Conservation (phyloP, 2,888 invertebrate genomes). For the Polyommatus icarus region DNA sequence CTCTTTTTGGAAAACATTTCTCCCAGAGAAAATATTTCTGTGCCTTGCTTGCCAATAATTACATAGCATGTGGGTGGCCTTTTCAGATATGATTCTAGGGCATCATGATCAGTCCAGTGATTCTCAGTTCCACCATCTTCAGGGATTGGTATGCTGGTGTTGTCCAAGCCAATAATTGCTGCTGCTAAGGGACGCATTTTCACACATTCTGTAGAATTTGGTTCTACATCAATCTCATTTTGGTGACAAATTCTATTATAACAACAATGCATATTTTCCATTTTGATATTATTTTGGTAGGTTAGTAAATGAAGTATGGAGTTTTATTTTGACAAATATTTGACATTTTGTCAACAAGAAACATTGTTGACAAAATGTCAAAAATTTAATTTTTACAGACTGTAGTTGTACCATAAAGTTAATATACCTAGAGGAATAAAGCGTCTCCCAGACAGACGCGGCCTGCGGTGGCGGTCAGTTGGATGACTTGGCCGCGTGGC, state of each 20-base stretch:
- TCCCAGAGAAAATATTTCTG: conserved; percentile 75
- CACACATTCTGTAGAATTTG: conserved; percentile 35
- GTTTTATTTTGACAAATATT: neutral
- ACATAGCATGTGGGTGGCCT: conserved; percentile 79
- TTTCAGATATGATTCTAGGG: conserved; percentile 71
- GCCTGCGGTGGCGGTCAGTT: no score
- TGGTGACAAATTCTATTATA: conserved; percentile 46
- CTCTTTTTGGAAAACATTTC: conserved; percentile 78
- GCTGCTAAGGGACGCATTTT: conserved; percentile 54
- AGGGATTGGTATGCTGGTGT: conserved; percentile 58
- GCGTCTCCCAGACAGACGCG: no score
- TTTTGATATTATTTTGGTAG: neutral
- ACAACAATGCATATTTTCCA: neutral
- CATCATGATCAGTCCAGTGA: conserved; percentile 76
- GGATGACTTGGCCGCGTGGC: no score
- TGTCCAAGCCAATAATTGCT: conserved; percentile 61
- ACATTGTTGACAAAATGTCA: conserved; percentile 5
- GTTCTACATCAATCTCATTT: conserved; percentile 46
- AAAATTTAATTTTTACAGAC: neutral
- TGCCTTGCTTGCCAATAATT: conserved; percentile 81
- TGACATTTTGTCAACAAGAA: no score
- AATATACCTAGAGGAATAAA: no score
- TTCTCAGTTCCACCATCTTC: conserved; percentile 48
- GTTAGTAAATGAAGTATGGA: neutral
- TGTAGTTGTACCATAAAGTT: neutral